Evolutionary conservation across 2,113 vertebrate species (phyloP), one percentile per base, ranked within the genome.

Genomic region (Sinocyclocheilus grahami): DNA sequence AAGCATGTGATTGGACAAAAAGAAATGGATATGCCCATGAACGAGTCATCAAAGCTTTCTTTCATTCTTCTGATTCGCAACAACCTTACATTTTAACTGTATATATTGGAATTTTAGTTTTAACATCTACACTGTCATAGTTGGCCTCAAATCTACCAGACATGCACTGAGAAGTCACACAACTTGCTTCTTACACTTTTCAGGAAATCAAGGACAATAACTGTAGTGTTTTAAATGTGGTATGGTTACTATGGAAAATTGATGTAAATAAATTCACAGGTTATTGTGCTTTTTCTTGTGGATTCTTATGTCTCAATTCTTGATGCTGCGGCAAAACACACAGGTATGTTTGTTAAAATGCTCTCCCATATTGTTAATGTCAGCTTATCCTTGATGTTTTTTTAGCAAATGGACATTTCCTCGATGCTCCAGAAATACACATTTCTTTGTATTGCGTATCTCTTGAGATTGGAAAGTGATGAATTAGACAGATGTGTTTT

Each of bases 401-500:
- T 22, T 69, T 51, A 82, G 13, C 62, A 16, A 16, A 12, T 82
- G 60, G n/a, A 37, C 46, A 83, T 53, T 82, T 83, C 63, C 24
- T 71, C 0, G 0, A 83, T n/a, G 39, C 24, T 48, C 37, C 60
- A 81, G 12, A 65, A 65, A 62, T 18, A 72, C 27, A 78, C 48
- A 11, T 27, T 33, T 58, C 24, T 55, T 58, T 55, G 53, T 58
- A 55, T 13, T 55, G 51, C 9, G 5, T 27, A 3, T 48, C 74
- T 48, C 42, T 6, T 58, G 78, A 48, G 39, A 39, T 10, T 65
- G 39, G 22, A 48, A 65, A 10, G 78, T 22, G 46, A 71, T 1
- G 27, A 37, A 71, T 53, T 83, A 71, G 27, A 27, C 42, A n/a
- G 72, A 82, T 71, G 81, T 55, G 37, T 37, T 83, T 83, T 83